Evolutionary conservation across 2,113 vertebrate species (phyloP).

Genomic region (Hirundichthys speculiger): DNA sequence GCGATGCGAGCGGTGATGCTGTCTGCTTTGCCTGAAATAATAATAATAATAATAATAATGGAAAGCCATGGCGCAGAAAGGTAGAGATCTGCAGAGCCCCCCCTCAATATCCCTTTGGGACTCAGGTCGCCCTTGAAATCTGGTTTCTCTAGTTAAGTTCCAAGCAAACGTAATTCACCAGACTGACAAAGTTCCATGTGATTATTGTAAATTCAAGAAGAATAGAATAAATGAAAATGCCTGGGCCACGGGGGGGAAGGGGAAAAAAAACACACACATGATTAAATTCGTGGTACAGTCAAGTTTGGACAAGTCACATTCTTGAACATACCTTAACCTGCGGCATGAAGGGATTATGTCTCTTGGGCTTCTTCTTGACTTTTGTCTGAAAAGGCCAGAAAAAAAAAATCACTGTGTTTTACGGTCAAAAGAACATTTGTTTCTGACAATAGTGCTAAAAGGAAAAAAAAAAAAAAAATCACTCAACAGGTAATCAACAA

Average conservation of each 20-base stretch:
- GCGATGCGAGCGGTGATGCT: no score
- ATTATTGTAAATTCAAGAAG: neutral
- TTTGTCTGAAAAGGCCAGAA: conserved; percentile 54
- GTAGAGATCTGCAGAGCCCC: no score
- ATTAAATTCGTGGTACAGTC: neutral
- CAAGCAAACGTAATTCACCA: neutral
- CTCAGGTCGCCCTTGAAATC: no score
- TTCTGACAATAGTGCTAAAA: no score
- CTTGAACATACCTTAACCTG: conserved; percentile 57
- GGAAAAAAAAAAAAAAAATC: no score
- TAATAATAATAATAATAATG: no score
- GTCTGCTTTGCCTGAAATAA: no score
- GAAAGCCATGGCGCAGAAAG: no score
- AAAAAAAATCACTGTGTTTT: neutral
- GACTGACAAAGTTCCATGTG: no score
- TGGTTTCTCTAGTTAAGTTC: neutral
- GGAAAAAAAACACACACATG: neutral
- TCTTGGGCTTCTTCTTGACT: conserved; percentile 56
- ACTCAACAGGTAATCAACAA: neutral
- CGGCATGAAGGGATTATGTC: conserved; percentile 71
- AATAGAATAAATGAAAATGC: neutral
- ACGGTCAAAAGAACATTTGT: no score
- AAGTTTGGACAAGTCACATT: neutral
- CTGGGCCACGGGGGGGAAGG: no score
- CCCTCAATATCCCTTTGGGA: no score